Base-by-base conservation (phyloP, 2,113 vertebrate genomes). In the Otocyon megalotis region DNA sequence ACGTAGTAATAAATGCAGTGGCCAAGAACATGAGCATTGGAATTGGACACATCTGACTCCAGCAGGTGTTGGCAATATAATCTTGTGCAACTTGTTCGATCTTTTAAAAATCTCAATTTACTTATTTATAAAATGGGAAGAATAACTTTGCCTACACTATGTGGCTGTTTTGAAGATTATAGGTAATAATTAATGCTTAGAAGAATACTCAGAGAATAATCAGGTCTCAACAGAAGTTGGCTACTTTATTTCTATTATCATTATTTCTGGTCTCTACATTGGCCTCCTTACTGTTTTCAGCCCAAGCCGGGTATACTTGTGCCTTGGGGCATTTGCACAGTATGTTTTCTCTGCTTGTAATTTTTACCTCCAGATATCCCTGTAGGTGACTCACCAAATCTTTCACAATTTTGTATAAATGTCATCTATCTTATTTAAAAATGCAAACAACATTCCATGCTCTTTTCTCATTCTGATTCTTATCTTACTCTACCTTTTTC, bases 211-310 rank as follows among this genome's bases (percentile, higher is more conserved):
- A 35, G 62, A 56, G 32, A 85, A 81, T 6, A 82, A 63, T 50
- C 43, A 74, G 30, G 7, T 19, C 69, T 89, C 22, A 71, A n/a
- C 35, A 67, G 79, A 94, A n/a, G 50, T 60, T 30, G 35, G 32
- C 24, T 93, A 54, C 43, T 92, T 88, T 60, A 60, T 60, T 92
- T 56, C 17, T 60, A 60, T 74, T 43, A 58, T 35, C 5, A 50
- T 92, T 80, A 63, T 90, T 95, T 97, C 74, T 96, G 63, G 53
- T 53, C 9, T 67, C 53, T 43, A 37, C 17, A 30, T 13, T 74
- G 43, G 69, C 32, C 26, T 93, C 20, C 5, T 53, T 67, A 58
- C 13, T 94, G 69, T 35, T 74, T 77, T 65, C 60, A 85, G 69
- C 72, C 50, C 54, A 88, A 53, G 9, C 28, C n/a, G 53, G 22